These are phyloP conservation scores for Festucalex cinctus DNA, from an alignment of 2,113 vertebrate species.

Conservation along the genomic window DNA sequence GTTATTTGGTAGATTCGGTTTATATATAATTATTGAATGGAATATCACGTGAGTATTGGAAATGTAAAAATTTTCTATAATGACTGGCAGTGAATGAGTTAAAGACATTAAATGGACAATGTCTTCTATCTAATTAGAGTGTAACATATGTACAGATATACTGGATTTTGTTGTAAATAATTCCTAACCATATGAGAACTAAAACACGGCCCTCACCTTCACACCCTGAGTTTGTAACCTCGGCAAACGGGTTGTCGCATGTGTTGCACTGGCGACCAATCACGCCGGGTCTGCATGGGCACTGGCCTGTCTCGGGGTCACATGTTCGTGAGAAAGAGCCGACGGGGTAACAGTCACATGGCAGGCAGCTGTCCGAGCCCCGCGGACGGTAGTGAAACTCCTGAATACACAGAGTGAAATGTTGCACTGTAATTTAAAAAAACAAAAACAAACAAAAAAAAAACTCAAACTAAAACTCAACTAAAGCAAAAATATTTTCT, in stretches of 20 bases:
- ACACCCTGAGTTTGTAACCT: conserved; percentile 92
- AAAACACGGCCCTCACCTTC: conserved; percentile 71
- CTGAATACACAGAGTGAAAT: conserved; percentile 57
- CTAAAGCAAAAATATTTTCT: too few species aligned
- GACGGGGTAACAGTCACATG: conserved; percentile 95
- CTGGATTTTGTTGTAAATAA: not conserved
- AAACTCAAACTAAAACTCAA: too few species aligned
- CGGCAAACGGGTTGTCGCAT: conserved; percentile 94
- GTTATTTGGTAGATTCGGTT: too few species aligned
- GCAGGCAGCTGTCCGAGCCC: conserved; percentile 86
- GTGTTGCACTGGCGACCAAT: conserved; percentile 93
- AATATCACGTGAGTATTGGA: too few species aligned
- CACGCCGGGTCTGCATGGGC: conserved; percentile 90
- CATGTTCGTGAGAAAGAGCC: conserved; percentile 92
- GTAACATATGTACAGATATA: not conserved
- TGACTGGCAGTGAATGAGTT: too few species aligned
- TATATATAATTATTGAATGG: too few species aligned
- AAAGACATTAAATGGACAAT: too few species aligned
- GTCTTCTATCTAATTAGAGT: too few species aligned
- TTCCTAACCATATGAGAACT: not conserved
- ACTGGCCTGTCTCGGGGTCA: conserved; percentile 84
- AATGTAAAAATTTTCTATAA: too few species aligned
- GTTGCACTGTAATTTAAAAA: too few species aligned
- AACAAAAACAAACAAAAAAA: too few species aligned
- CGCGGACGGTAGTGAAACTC: conserved; percentile 88